A percentile compares a stretch with the other conserved stretches of the same genome.
Conservation (phyloP, 2,113 vertebrate genomes). For the Tachysurus fulvidraco region DNA sequence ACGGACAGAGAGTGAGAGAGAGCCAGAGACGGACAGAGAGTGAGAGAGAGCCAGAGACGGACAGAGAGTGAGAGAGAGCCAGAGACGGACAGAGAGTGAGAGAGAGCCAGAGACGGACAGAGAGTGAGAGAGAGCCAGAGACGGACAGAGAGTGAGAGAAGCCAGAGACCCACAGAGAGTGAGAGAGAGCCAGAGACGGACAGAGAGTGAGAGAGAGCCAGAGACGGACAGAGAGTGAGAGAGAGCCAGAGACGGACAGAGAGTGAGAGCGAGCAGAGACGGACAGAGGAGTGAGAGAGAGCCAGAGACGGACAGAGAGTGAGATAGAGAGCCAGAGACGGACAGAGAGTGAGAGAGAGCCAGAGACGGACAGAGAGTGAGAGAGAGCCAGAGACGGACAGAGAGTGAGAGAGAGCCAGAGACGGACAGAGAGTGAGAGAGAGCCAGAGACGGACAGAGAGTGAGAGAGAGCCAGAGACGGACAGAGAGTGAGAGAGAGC, state of each 20-base stretch:
- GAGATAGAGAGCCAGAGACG: neutral
- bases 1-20: neutral
- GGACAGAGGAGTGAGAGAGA: neutral
- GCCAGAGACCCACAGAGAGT: no score
- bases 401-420: no score
- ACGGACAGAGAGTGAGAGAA: neutral
- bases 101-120: neutral
- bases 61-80: neutral
- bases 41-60: neutral
- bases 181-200: neutral
- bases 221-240: neutral
- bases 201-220: neutral
- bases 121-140: neutral
- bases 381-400: neutral
- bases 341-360: neutral
- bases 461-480: no score
- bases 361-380: neutral
- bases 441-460: no score
- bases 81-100: neutral
- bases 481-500: neutral
- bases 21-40: neutral
- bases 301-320: neutral
- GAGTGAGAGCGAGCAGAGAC: neutral
- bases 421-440: neutral
- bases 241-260: neutral